phyloP scores from a whole-genome alignment of 1,140 invertebrate species.

The Campoletis sonorensis region DNA sequence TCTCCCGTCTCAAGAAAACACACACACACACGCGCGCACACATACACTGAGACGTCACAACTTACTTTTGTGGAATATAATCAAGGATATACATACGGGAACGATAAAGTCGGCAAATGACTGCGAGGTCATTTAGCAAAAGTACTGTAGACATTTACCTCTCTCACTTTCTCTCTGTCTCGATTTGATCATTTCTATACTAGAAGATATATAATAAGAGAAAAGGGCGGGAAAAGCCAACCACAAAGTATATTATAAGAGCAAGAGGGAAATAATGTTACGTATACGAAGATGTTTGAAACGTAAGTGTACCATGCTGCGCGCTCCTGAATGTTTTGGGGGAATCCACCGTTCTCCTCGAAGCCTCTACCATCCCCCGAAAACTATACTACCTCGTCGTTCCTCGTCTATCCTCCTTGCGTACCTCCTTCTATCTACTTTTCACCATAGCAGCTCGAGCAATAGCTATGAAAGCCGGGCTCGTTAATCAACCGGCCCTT shows the following conservation, averaged over 20 bases:
- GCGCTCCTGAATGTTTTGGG: not conserved
- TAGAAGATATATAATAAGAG: not conserved
- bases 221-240: not conserved
- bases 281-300: constrained; percentile 18
- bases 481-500: constrained; percentile 20
- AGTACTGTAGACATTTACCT: not conserved
- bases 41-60: not conserved
- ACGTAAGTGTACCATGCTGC: not conserved
- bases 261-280: constrained; percentile 4
- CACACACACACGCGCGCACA: not conserved
- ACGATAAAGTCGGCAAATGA: constrained; percentile 22
- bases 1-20: not conserved
- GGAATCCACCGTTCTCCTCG: not conserved
- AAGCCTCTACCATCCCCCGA: not conserved
- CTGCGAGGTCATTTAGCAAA: constrained; percentile 18
- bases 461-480: constrained; percentile 21
- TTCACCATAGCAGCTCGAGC: constrained; percentile 17
- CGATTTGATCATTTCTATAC: not conserved
- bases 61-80: not conserved
- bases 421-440: constrained; percentile 2
- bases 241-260: constrained; percentile 9
- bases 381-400: not conserved
- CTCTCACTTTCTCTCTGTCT: not conserved
- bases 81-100: constrained; percentile 19
- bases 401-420: constrained; percentile 5